phyloP scores from a whole-genome alignment of 2,797 vertebrate species.

The Lemur catta region DNA sequence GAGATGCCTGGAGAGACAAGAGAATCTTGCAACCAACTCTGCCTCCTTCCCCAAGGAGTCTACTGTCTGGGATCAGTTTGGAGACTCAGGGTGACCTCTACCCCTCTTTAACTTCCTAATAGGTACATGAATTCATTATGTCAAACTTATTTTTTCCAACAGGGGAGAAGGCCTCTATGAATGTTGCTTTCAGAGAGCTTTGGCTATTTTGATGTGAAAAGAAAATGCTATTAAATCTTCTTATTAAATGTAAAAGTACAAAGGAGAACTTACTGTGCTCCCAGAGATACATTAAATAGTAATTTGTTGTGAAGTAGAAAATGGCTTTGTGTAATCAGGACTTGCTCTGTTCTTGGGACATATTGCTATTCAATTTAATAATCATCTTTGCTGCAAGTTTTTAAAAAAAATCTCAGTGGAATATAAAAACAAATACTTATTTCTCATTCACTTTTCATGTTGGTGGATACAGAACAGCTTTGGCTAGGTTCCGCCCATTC shows the following conservation, averaged over 20 bases:
- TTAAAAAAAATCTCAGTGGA: background rate
- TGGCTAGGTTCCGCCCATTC: background rate
- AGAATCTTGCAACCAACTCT: background rate
- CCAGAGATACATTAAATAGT: conserved; percentile 30
- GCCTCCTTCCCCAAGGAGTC: background rate
- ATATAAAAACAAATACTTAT: conserved; percentile 7
- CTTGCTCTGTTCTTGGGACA: background rate
- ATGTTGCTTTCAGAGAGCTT: conserved; percentile 1
- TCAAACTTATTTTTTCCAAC: background rate
- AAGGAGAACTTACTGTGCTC: background rate
- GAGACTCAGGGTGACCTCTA: background rate
- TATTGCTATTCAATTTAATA: conserved; percentile 24
- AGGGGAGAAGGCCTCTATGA: background rate
- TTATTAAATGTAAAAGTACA: conserved; percentile 23
- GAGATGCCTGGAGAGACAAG: background rate
- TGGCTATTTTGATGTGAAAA: background rate
- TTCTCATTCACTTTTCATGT: conserved; percentile 29
- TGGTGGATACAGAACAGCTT: background rate
- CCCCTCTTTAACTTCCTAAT: background rate
- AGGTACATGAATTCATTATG: background rate
- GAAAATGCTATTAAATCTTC: conserved; percentile 1
- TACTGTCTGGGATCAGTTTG: background rate
- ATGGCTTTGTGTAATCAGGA: background rate
- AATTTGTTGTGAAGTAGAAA: conserved; percentile 26
- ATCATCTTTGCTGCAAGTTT: background rate